Evolutionary conservation across 2,113 vertebrate species (phyloP).

Genomic region (Vidua macroura): DNA sequence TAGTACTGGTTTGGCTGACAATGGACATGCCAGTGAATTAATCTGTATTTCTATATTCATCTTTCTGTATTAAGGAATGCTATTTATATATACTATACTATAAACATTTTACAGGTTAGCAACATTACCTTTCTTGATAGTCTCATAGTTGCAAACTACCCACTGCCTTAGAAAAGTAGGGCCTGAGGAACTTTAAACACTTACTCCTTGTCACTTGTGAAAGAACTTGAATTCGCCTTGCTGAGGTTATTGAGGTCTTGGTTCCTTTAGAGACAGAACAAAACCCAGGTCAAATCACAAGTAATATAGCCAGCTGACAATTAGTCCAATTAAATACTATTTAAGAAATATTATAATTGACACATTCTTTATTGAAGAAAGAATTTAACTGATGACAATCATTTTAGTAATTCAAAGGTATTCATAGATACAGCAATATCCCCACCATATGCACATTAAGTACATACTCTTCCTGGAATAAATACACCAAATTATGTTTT

Average conservation of each 20-base stretch:
- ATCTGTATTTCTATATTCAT: neutral
- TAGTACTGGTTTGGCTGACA: neutral
- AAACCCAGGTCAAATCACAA: neutral
- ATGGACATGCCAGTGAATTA: neutral
- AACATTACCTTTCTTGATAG: neutral
- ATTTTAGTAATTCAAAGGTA: neutral
- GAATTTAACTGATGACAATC: neutral
- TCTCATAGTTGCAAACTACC: neutral
- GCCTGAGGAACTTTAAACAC: neutral
- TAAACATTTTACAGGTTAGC: neutral
- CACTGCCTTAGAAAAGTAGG: neutral
- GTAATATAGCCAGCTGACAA: neutral
- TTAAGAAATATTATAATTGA: neutral
- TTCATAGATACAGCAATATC: neutral
- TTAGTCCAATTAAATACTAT: neutral
- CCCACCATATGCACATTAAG: neutral
- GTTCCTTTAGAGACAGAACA: constrained; percentile 35
- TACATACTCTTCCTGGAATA: neutral
- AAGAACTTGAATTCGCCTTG: constrained; percentile 18
- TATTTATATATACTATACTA: neutral
- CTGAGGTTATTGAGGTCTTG: neutral
- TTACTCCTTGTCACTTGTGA: constrained; percentile 7
- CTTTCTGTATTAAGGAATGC: neutral
- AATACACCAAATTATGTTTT: neutral
- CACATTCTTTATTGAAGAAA: neutral